Evolutionary conservation across 2,797 vertebrate genomes (phyloP), one percentile per base, ranked within the genome.

Genomic region (Poeciliopsis paucimaculata): DNA sequence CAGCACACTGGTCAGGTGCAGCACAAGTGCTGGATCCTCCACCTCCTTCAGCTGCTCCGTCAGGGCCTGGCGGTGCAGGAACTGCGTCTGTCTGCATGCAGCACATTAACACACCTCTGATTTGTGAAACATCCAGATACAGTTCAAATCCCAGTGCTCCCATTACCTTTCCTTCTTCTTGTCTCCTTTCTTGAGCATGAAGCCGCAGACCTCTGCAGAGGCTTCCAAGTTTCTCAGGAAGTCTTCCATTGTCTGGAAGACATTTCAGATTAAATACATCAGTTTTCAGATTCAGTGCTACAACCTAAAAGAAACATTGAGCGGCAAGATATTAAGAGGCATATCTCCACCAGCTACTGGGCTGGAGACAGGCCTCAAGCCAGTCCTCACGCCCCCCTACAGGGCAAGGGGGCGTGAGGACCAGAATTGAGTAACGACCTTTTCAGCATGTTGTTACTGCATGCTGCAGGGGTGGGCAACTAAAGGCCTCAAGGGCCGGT

Each of bases 101-200:
- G 45, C 23, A 1, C 34, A 36, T 16, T 75, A 68, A 84, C 46
- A 77, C 0, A 72, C 23, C 1, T 34, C 23, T 36, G 13, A n/a
- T 47, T 12, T 26, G n/a, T 51, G 26, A 26, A 45, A 10, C 15
- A 34, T 62, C 15, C 60, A 34, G 60, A 62, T 34, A 62, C 60
- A 62, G 31, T 34, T 34, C 60, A 62, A 13, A 31, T 13, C 28
- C 12, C 0, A 1, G 15, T 41, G 11, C 47, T 46, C 28, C 60
- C 0, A 0, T 79, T 96, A 99, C 98, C 98, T 97, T 90, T 99
- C 98, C 83, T 95, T 97, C 90, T 99, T 99, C 92, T 99, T 99
- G 92, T 99, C 98, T 77, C 95, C 97, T 82, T 94, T 99, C 95
- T 97, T 99, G 81, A 99, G 89, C 96, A 98, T 96, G 86, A 99